A percentile compares a stretch with the other conserved stretches of the same genome.
Conservation (phyloP, 2,113 vertebrate species). For the Nicator chloris region DNA sequence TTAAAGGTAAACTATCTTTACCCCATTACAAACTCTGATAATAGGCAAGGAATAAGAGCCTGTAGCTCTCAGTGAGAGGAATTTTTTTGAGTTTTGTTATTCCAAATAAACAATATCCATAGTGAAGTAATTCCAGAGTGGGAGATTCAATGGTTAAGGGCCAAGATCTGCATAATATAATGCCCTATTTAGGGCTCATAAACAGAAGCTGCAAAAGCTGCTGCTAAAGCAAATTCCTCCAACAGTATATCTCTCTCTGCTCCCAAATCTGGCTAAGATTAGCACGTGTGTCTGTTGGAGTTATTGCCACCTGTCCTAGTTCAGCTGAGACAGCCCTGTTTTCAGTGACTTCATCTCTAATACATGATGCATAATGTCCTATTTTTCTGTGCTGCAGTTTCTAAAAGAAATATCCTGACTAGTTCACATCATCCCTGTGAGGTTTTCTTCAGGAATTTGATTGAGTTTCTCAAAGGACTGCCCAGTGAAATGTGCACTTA, state of each 20-base stretch:
- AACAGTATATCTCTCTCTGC: constrained; percentile 4
- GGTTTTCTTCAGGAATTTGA: not conserved
- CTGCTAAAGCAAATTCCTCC: constrained; percentile 53
- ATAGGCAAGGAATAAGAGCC: not conserved
- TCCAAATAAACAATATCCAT: not conserved
- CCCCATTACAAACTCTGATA: not conserved
- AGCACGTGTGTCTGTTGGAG: constrained; percentile 43
- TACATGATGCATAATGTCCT: constrained; percentile 41
- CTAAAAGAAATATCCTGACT: not conserved
- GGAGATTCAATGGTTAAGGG: not conserved
- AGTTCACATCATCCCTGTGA: not conserved
- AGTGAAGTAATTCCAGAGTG: not conserved
- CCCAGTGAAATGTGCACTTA: not conserved
- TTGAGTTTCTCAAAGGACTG: not conserved
- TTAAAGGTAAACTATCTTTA: constrained; percentile 18
- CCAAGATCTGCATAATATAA: not conserved
- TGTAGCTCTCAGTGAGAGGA: not conserved
- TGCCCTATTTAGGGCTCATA: constrained; percentile 32
- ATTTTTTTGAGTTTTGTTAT: not conserved
- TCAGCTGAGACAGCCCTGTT: constrained; percentile 36
- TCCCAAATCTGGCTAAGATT: constrained; percentile 53
- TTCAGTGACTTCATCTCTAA: constrained; percentile 41
- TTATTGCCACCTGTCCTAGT: constrained; percentile 60
- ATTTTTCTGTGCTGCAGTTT: not conserved
- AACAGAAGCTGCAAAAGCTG: constrained; percentile 44